Evolutionary conservation across 2,888 invertebrate genomes (phyloP).

Genomic region (Tiphia femorata): DNA sequence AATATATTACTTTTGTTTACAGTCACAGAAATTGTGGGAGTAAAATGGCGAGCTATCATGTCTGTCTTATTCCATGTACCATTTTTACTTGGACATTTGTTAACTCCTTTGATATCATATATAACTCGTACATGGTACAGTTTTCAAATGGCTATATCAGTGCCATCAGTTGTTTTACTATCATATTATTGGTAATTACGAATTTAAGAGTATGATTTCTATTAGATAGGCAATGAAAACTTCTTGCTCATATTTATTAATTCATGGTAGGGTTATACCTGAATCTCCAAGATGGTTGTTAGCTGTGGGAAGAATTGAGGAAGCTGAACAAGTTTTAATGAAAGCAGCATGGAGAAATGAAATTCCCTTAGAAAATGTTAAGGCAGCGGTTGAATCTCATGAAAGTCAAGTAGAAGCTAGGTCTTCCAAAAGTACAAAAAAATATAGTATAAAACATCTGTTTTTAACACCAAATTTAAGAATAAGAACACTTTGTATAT

Average conservation of each 20-base stretch:
- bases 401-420: slow-evolving; percentile 46
- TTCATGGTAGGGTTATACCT: slow-evolving; percentile 67
- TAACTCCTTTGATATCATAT: slow-evolving; percentile 74
- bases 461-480: slow-evolving; percentile 66
- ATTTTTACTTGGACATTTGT: slow-evolving; percentile 72
- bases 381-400: slow-evolving; percentile 54
- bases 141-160: slow-evolving; percentile 69
- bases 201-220: background rate
- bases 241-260: background rate
- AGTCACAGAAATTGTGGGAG: slow-evolving; percentile 75
- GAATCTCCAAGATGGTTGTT: slow-evolving; percentile 71
- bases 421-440: slow-evolving; percentile 64
- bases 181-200: slow-evolving; percentile 70
- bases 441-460: slow-evolving; percentile 65
- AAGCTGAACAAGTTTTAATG: slow-evolving; percentile 65
- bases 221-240: background rate
- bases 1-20: slow-evolving; percentile 1
- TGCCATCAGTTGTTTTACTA: slow-evolving; percentile 68
- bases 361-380: slow-evolving; percentile 59
- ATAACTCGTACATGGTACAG: slow-evolving; percentile 73
- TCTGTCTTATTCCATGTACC: slow-evolving; percentile 73
- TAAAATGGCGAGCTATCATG: slow-evolving; percentile 68
- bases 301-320: slow-evolving; percentile 63
- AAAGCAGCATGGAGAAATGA: slow-evolving; percentile 67
- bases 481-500: slow-evolving; percentile 64